A percentile compares a stretch with the other conserved stretches of the same genome.
Conservation (phyloP, 1,140 invertebrate genomes). For the Subanguina moxae region DNA sequence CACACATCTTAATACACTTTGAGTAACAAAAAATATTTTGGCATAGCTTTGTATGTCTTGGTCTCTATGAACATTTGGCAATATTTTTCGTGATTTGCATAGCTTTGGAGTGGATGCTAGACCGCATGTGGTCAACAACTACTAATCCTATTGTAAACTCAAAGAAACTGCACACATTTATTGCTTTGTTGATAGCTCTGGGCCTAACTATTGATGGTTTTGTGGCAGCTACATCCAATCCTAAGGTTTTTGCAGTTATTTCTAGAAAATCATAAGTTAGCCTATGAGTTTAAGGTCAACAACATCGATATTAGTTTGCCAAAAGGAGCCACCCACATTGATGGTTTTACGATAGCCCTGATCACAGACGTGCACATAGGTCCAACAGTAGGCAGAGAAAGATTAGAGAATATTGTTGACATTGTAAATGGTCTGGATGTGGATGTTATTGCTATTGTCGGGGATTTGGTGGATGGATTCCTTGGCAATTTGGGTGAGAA, state of each 20-base stretch:
- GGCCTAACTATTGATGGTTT: slow-evolving; percentile 33
- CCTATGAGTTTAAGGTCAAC: slow-evolving; percentile 18
- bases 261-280: too few species aligned
- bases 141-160: slow-evolving; percentile 28
- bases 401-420: slow-evolving; percentile 36
- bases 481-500: slow-evolving; percentile 21
- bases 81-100: slow-evolving; percentile 25
- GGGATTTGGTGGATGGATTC: slow-evolving; percentile 43
- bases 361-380: slow-evolving; percentile 48
- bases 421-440: slow-evolving; percentile 34
- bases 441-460: slow-evolving; percentile 36
- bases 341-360: slow-evolving; percentile 44
- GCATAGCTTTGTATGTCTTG: slow-evolving; percentile 35
- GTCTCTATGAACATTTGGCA: slow-evolving; percentile 32
- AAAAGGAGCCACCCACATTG: slow-evolving; percentile 24
- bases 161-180: slow-evolving; percentile 25
- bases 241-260: slow-evolving; percentile 8
- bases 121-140: slow-evolving; percentile 20
- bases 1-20: too few species aligned
- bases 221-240: slow-evolving; percentile 7
- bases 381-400: slow-evolving; percentile 33
- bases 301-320: slow-evolving; percentile 19
- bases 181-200: slow-evolving; percentile 32
- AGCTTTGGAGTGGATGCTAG: slow-evolving; percentile 12
- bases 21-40: too few species aligned